Conservation (phyloP, 2,888 invertebrate genomes). For the Listrodromus nycthemerus region DNA sequence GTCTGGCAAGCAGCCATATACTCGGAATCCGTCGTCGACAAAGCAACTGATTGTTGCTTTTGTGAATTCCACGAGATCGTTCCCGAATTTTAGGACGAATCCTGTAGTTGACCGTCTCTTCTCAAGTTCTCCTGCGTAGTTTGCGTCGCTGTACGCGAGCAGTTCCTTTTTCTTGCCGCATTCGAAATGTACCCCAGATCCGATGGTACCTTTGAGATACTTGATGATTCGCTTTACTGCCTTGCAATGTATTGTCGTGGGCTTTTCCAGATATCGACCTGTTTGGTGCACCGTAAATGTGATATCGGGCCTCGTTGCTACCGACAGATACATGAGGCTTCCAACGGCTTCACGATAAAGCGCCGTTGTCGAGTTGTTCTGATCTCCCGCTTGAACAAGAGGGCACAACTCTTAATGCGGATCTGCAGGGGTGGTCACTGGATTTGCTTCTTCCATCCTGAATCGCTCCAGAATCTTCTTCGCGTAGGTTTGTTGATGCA, state of each 20-base stretch:
- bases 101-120: slow-evolving; percentile 71
- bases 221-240: slow-evolving; percentile 28
- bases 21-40: slow-evolving; percentile 74
- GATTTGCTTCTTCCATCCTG: slow-evolving; percentile 68
- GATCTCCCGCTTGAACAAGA: slow-evolving; percentile 11
- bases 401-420: slow-evolving; percentile 22
- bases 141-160: slow-evolving; percentile 66
- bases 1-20: slow-evolving; percentile 72
- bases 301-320: slow-evolving; percentile 19
- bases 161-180: slow-evolving; percentile 18
- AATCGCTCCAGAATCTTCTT: slow-evolving; percentile 51
- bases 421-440: slow-evolving; percentile 68
- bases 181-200: slow-evolving; percentile 5
- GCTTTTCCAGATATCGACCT: slow-evolving; percentile 11
- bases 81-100: slow-evolving; percentile 65
- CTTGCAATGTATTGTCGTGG: slow-evolving; percentile 3
- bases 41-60: slow-evolving; percentile 67
- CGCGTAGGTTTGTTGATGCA: slow-evolving; percentile 58
- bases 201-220: slow-evolving; percentile 19
- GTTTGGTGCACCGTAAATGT: slow-evolving; percentile 26
- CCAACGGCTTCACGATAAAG: slow-evolving; percentile 41
- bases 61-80: slow-evolving; percentile 69
- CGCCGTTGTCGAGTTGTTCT: slow-evolving; percentile 12
- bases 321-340: slow-evolving; percentile 34
- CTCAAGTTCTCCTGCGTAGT: slow-evolving; percentile 67